These are phyloP conservation scores for Heliocidaris tuberculata DNA, from an alignment of 35 echinoderm and acorn worm species.

Conservation along the genomic window DNA sequence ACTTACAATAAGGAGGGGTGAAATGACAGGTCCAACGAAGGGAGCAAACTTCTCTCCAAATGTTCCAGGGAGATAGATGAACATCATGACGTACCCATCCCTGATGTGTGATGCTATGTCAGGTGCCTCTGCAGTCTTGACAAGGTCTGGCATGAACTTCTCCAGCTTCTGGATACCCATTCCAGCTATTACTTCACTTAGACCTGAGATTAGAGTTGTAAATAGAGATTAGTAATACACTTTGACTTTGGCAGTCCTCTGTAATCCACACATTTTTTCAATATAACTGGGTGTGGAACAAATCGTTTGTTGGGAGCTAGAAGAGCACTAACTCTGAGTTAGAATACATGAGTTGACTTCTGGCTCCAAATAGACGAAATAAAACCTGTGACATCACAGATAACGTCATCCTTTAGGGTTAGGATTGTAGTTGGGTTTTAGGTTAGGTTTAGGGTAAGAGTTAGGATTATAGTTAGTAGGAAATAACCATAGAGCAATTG, in stretches of 20 bases:
- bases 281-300: no score
- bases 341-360: no score
- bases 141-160: conserved; percentile 92
- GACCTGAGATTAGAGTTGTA: conserved; percentile 49
- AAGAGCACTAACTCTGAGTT: no score
- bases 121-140: conserved; percentile 87
- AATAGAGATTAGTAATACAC: not conserved
- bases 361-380: no score
- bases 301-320: no score
- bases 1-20: conserved; percentile 82
- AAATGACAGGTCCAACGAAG: conserved; percentile 76
- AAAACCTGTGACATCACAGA: no score
- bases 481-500: no score
- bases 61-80: conserved; percentile 96
- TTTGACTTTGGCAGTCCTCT: not conserved
- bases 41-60: conserved; percentile 89
- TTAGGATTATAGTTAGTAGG: no score
- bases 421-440: no score
- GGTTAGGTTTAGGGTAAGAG: no score
- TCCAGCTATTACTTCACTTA: conserved; percentile 97
- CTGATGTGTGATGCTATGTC: conserved; percentile 91
- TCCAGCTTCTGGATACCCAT: conserved; percentile 87
- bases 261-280: not conserved
- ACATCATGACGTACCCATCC: conserved; percentile 99
- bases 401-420: no score